Conservation (phyloP, 2,797 vertebrate species). For the Gephyroberyx darwinii region DNA sequence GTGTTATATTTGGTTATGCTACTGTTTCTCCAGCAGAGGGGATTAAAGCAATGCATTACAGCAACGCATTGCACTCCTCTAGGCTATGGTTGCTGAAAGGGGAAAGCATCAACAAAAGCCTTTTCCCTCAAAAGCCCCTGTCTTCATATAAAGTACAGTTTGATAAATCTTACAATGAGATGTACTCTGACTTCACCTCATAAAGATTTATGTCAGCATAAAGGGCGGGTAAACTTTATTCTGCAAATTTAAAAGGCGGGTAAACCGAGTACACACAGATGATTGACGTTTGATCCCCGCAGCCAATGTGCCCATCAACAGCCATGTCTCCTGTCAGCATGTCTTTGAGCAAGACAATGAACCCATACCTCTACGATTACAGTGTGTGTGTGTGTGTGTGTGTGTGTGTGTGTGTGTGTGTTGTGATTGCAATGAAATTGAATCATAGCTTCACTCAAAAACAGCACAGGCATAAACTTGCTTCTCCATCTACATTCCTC, state of each 20-base stretch:
- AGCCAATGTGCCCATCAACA: too few relatives aligned
- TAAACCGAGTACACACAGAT: too few relatives aligned
- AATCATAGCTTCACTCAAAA: constrained; percentile 44
- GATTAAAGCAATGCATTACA: constrained; percentile 15
- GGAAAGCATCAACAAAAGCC: background rate
- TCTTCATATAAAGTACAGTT: too few relatives aligned
- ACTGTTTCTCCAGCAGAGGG: constrained; percentile 68
- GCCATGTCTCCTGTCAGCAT: background rate
- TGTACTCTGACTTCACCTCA: too few relatives aligned
- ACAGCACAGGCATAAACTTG: constrained; percentile 66
- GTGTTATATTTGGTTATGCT: background rate
- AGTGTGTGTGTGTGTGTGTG: constrained; percentile 13
- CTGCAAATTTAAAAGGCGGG: too few relatives aligned
- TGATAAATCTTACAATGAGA: too few relatives aligned
- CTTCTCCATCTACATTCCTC: constrained; percentile 57
- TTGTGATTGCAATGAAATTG: constrained; percentile 26
- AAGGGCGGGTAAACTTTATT: too few relatives aligned
- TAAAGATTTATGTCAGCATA: too few relatives aligned
- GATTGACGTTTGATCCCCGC: too few relatives aligned
- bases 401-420: constrained; percentile 5
- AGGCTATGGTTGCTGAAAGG: constrained; percentile 15
- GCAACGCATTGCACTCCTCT: background rate
- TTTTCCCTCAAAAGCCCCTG: too few relatives aligned
- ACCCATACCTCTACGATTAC: background rate
- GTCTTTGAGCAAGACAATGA: background rate